These are phyloP conservation scores for Bemisia tabaci DNA, from an alignment of 1,140 invertebrate species.

Conservation along the genomic window DNA sequence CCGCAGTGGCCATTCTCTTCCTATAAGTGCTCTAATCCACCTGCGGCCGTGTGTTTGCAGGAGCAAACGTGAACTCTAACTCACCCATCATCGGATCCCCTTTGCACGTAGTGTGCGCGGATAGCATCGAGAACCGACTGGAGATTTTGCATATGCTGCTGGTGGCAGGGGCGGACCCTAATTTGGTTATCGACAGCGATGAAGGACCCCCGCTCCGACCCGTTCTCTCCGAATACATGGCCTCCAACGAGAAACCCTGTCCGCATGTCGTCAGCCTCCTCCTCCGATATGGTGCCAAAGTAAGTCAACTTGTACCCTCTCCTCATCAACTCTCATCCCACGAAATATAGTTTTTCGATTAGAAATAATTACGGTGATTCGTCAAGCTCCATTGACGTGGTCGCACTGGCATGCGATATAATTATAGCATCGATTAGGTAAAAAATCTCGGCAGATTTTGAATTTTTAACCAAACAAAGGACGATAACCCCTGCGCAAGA, in stretches of 20 bases:
- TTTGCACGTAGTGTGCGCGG: conserved; percentile 72
- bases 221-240: conserved; percentile 68
- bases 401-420: no score
- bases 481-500: no score
- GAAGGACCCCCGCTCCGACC: conserved; percentile 52
- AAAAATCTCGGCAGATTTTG: no score
- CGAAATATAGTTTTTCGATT: background rate
- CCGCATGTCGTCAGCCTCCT: conserved; percentile 53
- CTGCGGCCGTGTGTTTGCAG: conserved; percentile 33
- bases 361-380: no score
- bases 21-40: no score
- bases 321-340: background rate
- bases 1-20: no score
- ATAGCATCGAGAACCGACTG: conserved; percentile 51
- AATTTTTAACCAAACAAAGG: no score
- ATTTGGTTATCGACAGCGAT: conserved; percentile 58
- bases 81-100: conserved; percentile 73
- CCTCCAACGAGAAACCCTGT: conserved; percentile 53
- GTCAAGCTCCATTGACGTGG: no score
- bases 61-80: conserved; percentile 64
- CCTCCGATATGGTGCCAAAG: conserved; percentile 62
- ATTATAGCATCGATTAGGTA: no score
- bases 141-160: conserved; percentile 49
- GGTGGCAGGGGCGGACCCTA: conserved; percentile 61
- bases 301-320: conserved; percentile 26